Evolutionary conservation across 2,113 vertebrate genomes (phyloP).

Genomic region (Puntigrus tetrazona): DNA sequence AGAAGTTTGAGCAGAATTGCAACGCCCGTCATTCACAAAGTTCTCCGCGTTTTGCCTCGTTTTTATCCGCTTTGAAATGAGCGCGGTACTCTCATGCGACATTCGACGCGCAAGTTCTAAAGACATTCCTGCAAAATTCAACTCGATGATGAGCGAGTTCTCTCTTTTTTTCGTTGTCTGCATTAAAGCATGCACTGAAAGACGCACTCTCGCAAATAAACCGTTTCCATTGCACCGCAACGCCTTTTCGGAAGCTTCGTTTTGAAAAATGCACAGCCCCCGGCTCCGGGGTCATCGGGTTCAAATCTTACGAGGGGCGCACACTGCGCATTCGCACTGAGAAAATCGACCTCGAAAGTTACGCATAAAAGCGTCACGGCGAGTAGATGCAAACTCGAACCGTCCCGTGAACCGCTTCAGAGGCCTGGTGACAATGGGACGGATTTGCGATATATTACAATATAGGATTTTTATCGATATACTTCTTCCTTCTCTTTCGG

Average conservation of each 20-base stretch:
- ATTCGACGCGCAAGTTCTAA: background rate
- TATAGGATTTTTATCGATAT: constrained; percentile 21
- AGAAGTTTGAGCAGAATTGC: background rate
- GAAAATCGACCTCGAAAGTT: too few species aligned
- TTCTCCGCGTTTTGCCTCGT: background rate
- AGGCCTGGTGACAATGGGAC: background rate
- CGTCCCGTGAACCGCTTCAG: background rate
- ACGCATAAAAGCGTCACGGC: background rate
- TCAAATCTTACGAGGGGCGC: background rate
- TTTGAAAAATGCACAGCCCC: background rate
- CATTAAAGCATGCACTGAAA: background rate
- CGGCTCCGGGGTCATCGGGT: too few species aligned
- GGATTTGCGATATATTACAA: too few species aligned
- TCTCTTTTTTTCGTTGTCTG: too few species aligned
- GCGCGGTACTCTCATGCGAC: background rate
- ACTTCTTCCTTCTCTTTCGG: background rate
- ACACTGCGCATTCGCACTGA: background rate
- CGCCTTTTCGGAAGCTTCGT: too few species aligned
- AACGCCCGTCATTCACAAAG: constrained; percentile 13
- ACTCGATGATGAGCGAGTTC: background rate
- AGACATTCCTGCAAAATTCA: background rate
- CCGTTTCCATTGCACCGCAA: too few species aligned
- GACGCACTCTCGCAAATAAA: background rate
- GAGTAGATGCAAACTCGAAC: background rate
- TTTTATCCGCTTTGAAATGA: background rate